Percentiles rank a stretch among this genome's conserved stretches.
These are phyloP conservation scores for Microtus oregoni DNA, from an alignment of 2,113 vertebrate genomes.

Conservation along the genomic window DNA sequence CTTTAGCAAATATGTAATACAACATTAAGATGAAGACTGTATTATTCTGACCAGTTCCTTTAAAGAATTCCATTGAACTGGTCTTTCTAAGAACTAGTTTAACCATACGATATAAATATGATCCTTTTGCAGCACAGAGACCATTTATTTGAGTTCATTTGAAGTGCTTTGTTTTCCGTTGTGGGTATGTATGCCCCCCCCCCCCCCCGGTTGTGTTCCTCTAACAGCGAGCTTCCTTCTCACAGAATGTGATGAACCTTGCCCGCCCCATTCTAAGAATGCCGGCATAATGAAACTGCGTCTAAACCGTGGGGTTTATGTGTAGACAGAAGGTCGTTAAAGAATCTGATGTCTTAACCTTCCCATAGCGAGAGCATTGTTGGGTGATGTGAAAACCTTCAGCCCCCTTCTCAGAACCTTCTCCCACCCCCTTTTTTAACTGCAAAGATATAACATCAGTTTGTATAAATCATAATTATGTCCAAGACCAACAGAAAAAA, in stretches of 20 bases:
- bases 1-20: neutral
- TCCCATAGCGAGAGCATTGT: neutral
- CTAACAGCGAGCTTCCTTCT: neutral
- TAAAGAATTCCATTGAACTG: conserved; percentile 7
- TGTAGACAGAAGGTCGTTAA: neutral
- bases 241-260: neutral
- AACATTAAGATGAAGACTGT: neutral
- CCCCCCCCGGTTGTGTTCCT: neutral
- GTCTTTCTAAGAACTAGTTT: neutral
- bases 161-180: neutral
- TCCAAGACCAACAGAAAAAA: neutral
- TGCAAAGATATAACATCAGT: neutral
- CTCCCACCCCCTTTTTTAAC: neutral
- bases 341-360: neutral
- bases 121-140: neutral
- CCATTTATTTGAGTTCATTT: conserved; percentile 5
- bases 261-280: neutral
- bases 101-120: neutral
- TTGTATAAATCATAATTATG: conserved; percentile 18
- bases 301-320: neutral
- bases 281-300: neutral
- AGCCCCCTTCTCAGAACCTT: neutral
- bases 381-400: neutral
- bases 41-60: conserved; percentile 18
- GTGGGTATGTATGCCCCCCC: neutral